Evolutionary conservation across 2,888 invertebrate species (phyloP).

Genomic region (Suillia variegata): DNA sequence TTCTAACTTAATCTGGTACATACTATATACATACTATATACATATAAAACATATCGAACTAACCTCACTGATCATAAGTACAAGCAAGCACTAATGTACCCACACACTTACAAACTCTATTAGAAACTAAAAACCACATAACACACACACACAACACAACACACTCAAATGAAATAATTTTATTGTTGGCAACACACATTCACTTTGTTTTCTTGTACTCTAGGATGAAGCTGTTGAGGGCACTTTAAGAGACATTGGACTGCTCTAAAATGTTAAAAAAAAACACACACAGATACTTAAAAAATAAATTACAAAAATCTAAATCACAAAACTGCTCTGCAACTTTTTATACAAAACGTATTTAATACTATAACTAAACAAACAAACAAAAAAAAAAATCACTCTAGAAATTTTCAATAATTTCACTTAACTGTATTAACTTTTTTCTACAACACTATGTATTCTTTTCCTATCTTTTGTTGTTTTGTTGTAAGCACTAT

Average conservation of each 20-base stretch:
- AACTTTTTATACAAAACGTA: too few species aligned
- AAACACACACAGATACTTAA: constrained; percentile 19
- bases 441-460: too few species aligned
- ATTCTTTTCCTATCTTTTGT: too few species aligned
- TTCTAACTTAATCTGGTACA: too few species aligned
- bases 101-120: not conserved
- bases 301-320: not conserved
- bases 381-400: too few species aligned
- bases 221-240: constrained; percentile 95
- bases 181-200: constrained; percentile 20
- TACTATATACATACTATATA: too few species aligned
- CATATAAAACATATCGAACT: too few species aligned
- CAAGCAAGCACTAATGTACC: not conserved
- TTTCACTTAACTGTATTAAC: too few species aligned
- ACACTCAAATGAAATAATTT: too few species aligned
- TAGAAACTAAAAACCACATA: not conserved
- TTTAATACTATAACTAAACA: too few species aligned
- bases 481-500: too few species aligned
- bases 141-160: not conserved
- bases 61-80: not conserved
- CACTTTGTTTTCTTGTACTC: constrained; percentile 46
- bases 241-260: constrained; percentile 91
- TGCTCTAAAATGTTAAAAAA: constrained; percentile 68
- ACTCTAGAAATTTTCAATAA: too few species aligned
- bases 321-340: not conserved